These are phyloP conservation scores for Pristionchus exspectatus DNA, from an alignment of 2,888 invertebrate genomes.

Conservation along the genomic window DNA sequence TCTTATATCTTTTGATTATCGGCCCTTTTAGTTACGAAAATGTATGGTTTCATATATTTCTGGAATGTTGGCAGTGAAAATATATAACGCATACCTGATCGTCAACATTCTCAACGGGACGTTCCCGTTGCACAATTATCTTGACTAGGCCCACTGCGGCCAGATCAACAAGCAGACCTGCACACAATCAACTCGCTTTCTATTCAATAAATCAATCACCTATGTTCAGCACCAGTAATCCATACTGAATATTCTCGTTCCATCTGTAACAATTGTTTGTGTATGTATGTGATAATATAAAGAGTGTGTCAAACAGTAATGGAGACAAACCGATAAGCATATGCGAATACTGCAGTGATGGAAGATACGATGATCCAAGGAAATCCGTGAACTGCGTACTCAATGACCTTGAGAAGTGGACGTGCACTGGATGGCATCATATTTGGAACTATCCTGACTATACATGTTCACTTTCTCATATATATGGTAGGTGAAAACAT, in stretches of 20 bases:
- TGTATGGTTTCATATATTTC: no score
- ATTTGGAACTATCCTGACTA: no score
- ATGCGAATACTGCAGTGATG: slow-evolving; percentile 54
- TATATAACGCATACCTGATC: slow-evolving; percentile 63
- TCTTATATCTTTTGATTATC: no score
- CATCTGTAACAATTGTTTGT: slow-evolving; percentile 3
- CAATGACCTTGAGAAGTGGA: slow-evolving; percentile 60
- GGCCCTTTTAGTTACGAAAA: no score
- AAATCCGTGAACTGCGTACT: slow-evolving; percentile 68
- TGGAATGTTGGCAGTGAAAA: neutral
- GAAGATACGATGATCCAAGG: slow-evolving; percentile 64
- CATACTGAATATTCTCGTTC: slow-evolving; percentile 37
- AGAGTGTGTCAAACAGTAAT: no score
- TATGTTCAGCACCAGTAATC: slow-evolving; percentile 45
- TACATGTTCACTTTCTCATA: no score
- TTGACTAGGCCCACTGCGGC: slow-evolving; percentile 71
- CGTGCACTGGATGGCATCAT: slow-evolving; percentile 51
- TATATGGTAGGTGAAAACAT: no score
- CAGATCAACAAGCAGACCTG: slow-evolving; percentile 73
- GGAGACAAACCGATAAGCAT: slow-evolving; percentile 38
- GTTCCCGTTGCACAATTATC: slow-evolving; percentile 65
- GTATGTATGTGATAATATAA: neutral
- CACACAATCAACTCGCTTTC: neutral
- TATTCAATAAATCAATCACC: slow-evolving; percentile 6
- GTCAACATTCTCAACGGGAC: slow-evolving; percentile 70